Conservation (phyloP, 1,140 invertebrate genomes). For the Caenorhabditis remanei region DNA sequence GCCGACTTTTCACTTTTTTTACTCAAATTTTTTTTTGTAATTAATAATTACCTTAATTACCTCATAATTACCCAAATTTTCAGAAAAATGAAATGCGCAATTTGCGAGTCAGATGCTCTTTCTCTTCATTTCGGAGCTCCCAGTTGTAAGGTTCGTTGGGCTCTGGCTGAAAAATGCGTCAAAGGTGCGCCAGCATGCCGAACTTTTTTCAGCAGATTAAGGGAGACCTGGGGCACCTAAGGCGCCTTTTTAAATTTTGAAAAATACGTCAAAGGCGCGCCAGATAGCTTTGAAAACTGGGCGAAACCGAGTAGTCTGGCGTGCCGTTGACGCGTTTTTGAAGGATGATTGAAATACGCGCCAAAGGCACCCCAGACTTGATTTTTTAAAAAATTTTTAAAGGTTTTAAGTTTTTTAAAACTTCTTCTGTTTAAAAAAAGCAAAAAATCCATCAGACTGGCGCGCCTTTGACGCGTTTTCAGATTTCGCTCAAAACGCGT, state of each 20-base stretch:
- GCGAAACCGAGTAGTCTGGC: too few relatives aligned
- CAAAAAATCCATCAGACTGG: too few relatives aligned
- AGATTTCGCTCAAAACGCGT: too few relatives aligned
- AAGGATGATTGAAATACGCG: too few relatives aligned
- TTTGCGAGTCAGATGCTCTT: slow-evolving; percentile 14
- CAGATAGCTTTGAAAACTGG: too few relatives aligned
- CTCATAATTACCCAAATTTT: background rate
- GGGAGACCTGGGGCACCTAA: background rate
- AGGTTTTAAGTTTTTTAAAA: background rate
- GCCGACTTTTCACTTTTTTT: background rate
- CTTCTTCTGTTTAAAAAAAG: background rate
- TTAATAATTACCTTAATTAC: background rate
- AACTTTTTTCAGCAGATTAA: background rate
- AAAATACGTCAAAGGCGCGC: too few relatives aligned
- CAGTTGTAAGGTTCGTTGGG: slow-evolving; percentile 31
- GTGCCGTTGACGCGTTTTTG: too few relatives aligned
- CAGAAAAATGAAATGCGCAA: slow-evolving; percentile 38
- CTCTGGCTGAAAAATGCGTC: background rate
- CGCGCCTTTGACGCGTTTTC: too few relatives aligned
- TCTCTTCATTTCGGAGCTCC: slow-evolving; percentile 21
- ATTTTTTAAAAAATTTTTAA: background rate
- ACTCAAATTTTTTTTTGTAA: background rate
- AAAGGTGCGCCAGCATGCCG: too few relatives aligned
- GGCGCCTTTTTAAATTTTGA: background rate
- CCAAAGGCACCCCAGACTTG: too few relatives aligned